Percentiles rank a stretch among this genome's conserved stretches.
Evolutionary conservation across 1,140 invertebrate species (phyloP).

Genomic region (Acyrthosiphon pisum): DNA sequence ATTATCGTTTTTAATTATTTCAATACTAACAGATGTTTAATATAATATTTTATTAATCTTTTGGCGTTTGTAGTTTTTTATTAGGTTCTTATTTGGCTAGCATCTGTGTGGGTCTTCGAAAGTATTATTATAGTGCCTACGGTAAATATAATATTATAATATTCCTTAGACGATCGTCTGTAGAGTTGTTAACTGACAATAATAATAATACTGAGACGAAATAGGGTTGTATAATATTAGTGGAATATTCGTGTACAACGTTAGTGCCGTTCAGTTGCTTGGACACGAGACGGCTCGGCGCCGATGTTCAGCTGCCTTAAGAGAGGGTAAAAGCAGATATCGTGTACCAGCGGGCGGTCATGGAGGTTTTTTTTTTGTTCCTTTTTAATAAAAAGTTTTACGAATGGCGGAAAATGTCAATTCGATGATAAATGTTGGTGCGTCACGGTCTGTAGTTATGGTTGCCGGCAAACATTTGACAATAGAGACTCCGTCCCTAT

Average conservation of each 20-base stretch:
- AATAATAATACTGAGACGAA: not conserved
- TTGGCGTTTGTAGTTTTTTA: too few species aligned
- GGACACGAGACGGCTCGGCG: not conserved
- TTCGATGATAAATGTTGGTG: too few species aligned
- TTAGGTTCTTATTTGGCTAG: not conserved
- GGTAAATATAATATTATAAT: not conserved
- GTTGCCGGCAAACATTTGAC: too few species aligned
- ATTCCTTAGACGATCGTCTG: not conserved
- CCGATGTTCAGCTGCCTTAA: not conserved
- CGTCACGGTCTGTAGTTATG: too few species aligned
- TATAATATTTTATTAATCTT: not conserved
- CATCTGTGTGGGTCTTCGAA: too few species aligned
- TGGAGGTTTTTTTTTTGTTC: not conserved
- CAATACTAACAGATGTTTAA: not conserved
- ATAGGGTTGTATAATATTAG: not conserved
- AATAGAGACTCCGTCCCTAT: too few species aligned
- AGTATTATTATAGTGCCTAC: too few species aligned
- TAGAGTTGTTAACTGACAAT: not conserved
- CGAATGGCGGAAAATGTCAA: too few species aligned
- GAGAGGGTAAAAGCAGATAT: not conserved
- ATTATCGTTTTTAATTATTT: not conserved
- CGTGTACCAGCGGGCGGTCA: not conserved
- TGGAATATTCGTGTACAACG: not conserved
- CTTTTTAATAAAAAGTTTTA: not conserved
- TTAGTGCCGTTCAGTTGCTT: not conserved